Evolutionary conservation across 2,888 invertebrate genomes (phyloP), one percentile per base, ranked within the genome.

Genomic region (Agrochola lychnidis): DNA sequence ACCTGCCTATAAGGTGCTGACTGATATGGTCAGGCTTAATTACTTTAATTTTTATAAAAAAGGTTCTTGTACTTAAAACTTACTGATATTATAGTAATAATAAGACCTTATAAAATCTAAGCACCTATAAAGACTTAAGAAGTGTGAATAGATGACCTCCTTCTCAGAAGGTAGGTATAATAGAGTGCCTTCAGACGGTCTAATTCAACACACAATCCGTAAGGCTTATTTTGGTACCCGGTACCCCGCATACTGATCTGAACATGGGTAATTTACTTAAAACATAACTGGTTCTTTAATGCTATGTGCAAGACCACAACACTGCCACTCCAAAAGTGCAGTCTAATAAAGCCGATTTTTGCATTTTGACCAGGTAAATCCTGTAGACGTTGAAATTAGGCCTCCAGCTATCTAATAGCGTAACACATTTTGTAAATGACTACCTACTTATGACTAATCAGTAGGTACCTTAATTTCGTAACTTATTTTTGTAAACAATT

Each of bases 101-200:
- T 70, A 57, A 45, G 25, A 45, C 48, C 22, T 57, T 73, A 67
- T 82, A 78, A 70, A 82, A 81, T 67, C 51, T 70, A 73, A 73
- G 70, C 70, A 70, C 53, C 51, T 73, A 30, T 56, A 42, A 42
- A 48, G 56, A 56, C 56, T 64, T 71, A 62, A 68, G 57, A 70
- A 53, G 48, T 80, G n/a, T 61, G 45, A 79, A 79, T 72, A 79
- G 79, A 51, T 57, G 78, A 78, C 63, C 79, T 64, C 72, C 72
- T 72, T 78, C 25, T 45, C 16, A 4, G 51, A 51, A 64, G 12
- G 36, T 68, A 59, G 30, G 57, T 40, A 40, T 77, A 63, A 5
- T 40, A 22, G 22, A 68, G 64, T 62, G 25, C 56, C 64, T 79
- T 64, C 22, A 61, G 40, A 63, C 61, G 48, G 25, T 62, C 59